Evolutionary conservation across 2,113 vertebrate species (phyloP), one percentile per base, ranked within the genome.

Genomic region (Ciconia boyciana): DNA sequence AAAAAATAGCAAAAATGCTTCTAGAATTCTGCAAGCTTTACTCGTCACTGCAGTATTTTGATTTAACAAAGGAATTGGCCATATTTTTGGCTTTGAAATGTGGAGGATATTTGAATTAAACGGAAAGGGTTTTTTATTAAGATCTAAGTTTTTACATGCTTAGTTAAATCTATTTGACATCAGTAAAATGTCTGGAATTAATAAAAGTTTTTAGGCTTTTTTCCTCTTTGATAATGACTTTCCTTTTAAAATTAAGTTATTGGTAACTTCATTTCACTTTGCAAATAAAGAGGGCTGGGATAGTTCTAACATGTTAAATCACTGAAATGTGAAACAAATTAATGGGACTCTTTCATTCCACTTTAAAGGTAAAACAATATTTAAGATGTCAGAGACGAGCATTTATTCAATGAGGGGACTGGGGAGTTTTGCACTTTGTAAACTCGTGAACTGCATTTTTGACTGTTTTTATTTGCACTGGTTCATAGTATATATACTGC

Each of bases 391-490:
- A 94, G 93, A 97, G 94, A 93, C 17, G 5, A 97, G 95, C 87
- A 15, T 97, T 96, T 89, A 71, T 91, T 97, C 96, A 90, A 6
- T 57, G 90, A 95, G 93, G 91, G 97, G 94, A 91, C 97, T 95
- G 94, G 96, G 92, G 96, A 97, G 96, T 96, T 97, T 98, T 98
- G 98, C 98, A 98, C 98, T 98, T 98, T 98, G 96, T 98, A 97
- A 97, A 97, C 96, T 98, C 96, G 94, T 97, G 90, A 98, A 97
- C 94, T 98, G 94, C 97, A 97, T 97, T 97, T 97, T 97, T 95
- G 96, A 94, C 97, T 98, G 97, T 95, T 97, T 96, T 97, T 97
- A 97, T 98, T 98, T 98, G 98, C 98, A 98, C 98, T 98, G 98
- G 98, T 97, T 98, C 96, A 96, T 88, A 97, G 93, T 98, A 94